phyloP scores from a whole-genome alignment of 2,113 vertebrate genomes.

The Aegypius monachus region DNA sequence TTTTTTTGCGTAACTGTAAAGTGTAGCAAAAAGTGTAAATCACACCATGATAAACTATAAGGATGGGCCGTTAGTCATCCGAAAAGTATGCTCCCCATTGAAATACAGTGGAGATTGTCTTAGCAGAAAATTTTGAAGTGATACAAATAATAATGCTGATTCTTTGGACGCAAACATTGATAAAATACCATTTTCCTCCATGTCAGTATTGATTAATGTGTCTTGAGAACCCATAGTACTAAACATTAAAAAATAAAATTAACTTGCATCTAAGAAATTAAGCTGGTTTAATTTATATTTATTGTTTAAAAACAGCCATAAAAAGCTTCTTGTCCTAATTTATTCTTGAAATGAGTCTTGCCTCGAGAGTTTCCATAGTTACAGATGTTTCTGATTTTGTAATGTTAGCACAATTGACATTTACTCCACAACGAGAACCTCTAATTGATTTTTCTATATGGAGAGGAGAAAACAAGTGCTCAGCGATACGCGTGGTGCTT shows the following conservation, averaged over 20 bases:
- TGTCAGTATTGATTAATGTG: not conserved
- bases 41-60: not conserved
- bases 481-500: fast-evolving
- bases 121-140: not conserved
- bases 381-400: conserved; percentile 47
- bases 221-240: not conserved
- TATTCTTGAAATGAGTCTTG: conserved; percentile 8
- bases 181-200: not conserved
- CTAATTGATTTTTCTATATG: not conserved
- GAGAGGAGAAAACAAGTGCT: not conserved
- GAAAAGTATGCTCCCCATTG: not conserved
- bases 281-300: not conserved
- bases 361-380: conserved; percentile 48
- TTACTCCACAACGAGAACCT: not conserved
- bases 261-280: not conserved
- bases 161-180: not conserved
- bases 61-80: not conserved
- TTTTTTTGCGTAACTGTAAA: not conserved
- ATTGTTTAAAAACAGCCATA: not conserved
- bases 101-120: not conserved
- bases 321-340: conserved; percentile 24
- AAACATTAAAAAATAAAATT: not conserved
- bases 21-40: not conserved
- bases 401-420: conserved; percentile 37
- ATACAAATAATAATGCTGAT: not conserved